These are phyloP conservation scores for Metacarcinus magister DNA, from an alignment of 2,888 invertebrate species.

Conservation along the genomic window DNA sequence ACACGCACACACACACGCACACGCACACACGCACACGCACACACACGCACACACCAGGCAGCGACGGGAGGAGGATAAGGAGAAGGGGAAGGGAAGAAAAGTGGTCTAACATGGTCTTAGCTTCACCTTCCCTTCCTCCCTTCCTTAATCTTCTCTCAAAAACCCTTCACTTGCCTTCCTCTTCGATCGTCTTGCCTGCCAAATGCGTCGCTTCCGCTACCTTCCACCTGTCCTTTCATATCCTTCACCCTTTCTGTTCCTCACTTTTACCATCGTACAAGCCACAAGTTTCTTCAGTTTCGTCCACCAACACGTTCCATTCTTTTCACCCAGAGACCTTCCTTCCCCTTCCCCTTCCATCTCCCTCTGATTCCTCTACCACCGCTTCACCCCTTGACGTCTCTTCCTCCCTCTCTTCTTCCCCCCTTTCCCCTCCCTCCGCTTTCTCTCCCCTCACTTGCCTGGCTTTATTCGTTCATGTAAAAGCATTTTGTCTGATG, in stretches of 20 bases:
- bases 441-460: neutral
- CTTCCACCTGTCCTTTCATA: neutral
- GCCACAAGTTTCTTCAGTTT: neutral
- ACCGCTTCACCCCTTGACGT: neutral
- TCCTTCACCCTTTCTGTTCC: neutral
- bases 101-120: no score
- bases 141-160: neutral
- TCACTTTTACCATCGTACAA: neutral
- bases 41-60: no score
- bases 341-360: neutral
- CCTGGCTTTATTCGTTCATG: conserved; percentile 39
- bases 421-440: neutral
- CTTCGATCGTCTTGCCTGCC: neutral
- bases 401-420: neutral
- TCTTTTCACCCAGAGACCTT: neutral
- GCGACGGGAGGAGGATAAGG: neutral
- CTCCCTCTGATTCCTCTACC: neutral
- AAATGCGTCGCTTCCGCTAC: neutral
- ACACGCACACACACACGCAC: no score
- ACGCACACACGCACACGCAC: neutral
- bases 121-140: neutral
- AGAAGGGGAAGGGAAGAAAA: neutral
- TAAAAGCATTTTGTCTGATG: conserved; percentile 41
- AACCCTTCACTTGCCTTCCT: neutral
- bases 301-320: neutral